phyloP scores from a whole-genome alignment of 2,797 vertebrate species.

The Clarias platycephalus region DNA sequence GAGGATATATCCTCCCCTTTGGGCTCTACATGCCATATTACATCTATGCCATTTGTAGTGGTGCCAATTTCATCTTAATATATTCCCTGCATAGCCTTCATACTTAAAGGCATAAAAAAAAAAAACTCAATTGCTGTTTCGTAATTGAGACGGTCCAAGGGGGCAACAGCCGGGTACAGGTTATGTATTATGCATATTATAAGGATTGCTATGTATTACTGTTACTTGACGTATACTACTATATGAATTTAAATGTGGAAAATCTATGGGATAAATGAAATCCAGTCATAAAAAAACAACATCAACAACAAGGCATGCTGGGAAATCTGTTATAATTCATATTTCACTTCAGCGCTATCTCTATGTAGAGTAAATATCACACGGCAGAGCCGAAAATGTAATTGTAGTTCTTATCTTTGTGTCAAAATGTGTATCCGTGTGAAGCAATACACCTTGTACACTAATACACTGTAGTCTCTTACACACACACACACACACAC shows the following conservation, averaged over 20 bases:
- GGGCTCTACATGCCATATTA: slow-evolving; percentile 38
- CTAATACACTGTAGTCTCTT: slow-evolving; percentile 36
- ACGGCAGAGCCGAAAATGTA: slow-evolving; percentile 9
- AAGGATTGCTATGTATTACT: slow-evolving; percentile 5
- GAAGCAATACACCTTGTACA: slow-evolving; percentile 29
- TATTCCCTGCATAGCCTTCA: slow-evolving; percentile 29
- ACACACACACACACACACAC: slow-evolving; percentile 35
- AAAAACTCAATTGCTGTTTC: slow-evolving; percentile 8
- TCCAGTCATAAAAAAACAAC: slow-evolving; percentile 37
- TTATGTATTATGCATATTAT: slow-evolving; percentile 25
- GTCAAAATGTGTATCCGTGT: slow-evolving; percentile 30
- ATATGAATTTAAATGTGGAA: slow-evolving; percentile 66
- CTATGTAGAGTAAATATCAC: slow-evolving; percentile 33
- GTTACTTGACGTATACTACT: slow-evolving; percentile 49
- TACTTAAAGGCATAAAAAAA: slow-evolving; percentile 16
- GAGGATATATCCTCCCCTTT: slow-evolving; percentile 39
- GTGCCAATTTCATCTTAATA: slow-evolving; percentile 32
- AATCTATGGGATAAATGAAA: slow-evolving; percentile 65
- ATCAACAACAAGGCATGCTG: slow-evolving; percentile 60
- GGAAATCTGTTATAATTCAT: slow-evolving; percentile 67
- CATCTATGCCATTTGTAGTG: slow-evolving; percentile 34
- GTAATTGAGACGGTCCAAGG: slow-evolving; percentile 11
- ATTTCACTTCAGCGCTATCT: slow-evolving; percentile 52
- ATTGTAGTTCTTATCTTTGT: slow-evolving; percentile 43
- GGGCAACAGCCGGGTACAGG: not conserved